Conservation (phyloP, 1,140 invertebrate genomes). For the Drosophila lini region DNA sequence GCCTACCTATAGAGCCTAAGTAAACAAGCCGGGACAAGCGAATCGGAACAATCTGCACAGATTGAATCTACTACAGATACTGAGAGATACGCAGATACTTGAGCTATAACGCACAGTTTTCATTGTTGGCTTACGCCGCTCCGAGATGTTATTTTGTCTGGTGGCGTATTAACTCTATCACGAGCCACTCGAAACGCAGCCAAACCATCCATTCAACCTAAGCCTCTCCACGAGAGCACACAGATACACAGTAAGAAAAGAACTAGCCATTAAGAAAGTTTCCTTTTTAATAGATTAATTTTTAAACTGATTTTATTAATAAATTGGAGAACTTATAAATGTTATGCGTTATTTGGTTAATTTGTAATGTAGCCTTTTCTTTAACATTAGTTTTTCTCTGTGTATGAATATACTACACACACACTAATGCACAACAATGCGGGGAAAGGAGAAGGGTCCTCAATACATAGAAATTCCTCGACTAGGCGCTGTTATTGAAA, state of each 20-base stretch:
- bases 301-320: too few relatives aligned
- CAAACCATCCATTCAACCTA: constrained; percentile 22
- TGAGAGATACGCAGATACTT: constrained; percentile 23
- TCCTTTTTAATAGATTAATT: not conserved
- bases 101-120: constrained; percentile 23
- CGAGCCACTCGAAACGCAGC: constrained; percentile 33
- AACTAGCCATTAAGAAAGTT: not conserved
- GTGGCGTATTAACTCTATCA: constrained; percentile 36
- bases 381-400: not conserved
- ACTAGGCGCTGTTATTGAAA: constrained; percentile 50
- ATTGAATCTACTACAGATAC: constrained; percentile 6
- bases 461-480: constrained; percentile 40
- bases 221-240: constrained; percentile 15
- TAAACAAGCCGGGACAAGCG: constrained; percentile 15
- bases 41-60: constrained; percentile 7
- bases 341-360: too few relatives aligned
- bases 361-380: not conserved
- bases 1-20: not conserved
- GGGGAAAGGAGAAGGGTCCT: constrained; percentile 2
- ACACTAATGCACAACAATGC: not conserved
- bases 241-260: not conserved
- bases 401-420: not conserved
- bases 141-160: constrained; percentile 37
- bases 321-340: too few relatives aligned
- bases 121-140: constrained; percentile 24